phyloP scores from a whole-genome alignment of 2,888 invertebrate species.

The Trichogramma dendrolimi region DNA sequence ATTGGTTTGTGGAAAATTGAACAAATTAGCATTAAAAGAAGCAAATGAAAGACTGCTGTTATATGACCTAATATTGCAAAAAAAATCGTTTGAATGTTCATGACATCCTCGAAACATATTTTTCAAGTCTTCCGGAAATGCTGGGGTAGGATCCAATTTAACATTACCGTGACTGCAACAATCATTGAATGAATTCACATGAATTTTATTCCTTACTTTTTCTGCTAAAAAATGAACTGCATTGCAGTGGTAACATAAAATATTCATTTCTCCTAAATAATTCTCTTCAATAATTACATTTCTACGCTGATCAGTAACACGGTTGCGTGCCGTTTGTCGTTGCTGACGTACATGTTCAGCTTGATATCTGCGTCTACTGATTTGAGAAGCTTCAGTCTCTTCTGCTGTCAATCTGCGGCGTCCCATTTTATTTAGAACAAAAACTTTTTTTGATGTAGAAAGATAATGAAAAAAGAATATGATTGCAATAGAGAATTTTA shows the following conservation, averaged over 20 bases:
- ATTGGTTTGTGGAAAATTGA: constrained; percentile 8
- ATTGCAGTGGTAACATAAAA: constrained; percentile 2
- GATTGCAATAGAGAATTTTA: no score
- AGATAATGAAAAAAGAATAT: no score
- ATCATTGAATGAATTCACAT: no score
- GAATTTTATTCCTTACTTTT: constrained; percentile 1
- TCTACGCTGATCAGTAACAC: neutral
- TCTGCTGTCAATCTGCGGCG: no score
- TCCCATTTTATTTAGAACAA: no score
- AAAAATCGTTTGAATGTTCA: constrained; percentile 12
- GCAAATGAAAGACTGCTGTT: constrained; percentile 20
- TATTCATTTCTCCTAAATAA: constrained; percentile 7
- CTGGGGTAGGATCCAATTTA: constrained; percentile 6
- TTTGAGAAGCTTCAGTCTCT: no score
- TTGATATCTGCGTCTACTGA: neutral
- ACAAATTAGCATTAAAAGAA: constrained; percentile 21
- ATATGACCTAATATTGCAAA: constrained; percentile 12
- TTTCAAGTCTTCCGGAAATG: constrained; percentile 7
- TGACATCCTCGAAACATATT: constrained; percentile 14
- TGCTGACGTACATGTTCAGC: constrained; percentile 5
- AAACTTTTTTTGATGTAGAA: no score
- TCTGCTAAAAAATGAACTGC: constrained; percentile 4
- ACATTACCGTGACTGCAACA: no score
- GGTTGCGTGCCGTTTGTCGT: constrained; percentile 4
- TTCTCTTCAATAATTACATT: neutral